Evolutionary conservation across 1,140 invertebrate genomes (phyloP).

Genomic region (Grapholita molesta): DNA sequence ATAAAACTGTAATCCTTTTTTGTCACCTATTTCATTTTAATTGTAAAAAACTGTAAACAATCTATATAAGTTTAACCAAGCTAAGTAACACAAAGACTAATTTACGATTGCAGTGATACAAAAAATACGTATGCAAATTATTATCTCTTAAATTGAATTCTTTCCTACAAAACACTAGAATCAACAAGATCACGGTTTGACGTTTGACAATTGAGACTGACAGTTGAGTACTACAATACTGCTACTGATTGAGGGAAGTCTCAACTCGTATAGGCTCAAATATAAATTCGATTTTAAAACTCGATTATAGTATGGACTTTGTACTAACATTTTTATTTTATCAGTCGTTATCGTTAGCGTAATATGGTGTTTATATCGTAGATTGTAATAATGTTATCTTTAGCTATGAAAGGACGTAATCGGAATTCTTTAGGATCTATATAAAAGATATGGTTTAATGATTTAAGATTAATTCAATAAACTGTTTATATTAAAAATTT

Average conservation of each 20-base stretch:
- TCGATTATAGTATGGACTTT: constrained; percentile 2
- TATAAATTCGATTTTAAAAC: background rate
- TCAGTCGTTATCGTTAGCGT: constrained; percentile 10
- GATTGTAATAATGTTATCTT: constrained; percentile 13
- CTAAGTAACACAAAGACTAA: background rate
- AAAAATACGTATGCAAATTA: background rate
- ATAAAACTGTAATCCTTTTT: constrained; percentile 10
- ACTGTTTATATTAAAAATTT: too few species aligned
- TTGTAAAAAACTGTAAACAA: background rate
- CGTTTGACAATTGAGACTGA: constrained; percentile 15
- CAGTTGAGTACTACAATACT: background rate
- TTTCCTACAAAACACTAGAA: background rate
- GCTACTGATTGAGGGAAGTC: background rate
- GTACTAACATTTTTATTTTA: background rate
- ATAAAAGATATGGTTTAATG: background rate
- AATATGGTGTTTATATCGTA: constrained; percentile 9
- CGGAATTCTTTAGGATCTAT: background rate
- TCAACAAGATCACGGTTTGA: constrained; percentile 1
- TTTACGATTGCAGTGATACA: background rate
- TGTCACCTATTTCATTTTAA: background rate
- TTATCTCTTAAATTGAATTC: background rate
- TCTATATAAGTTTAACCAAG: background rate
- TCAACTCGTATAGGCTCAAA: background rate
- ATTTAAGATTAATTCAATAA: too few species aligned
- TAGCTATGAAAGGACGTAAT: background rate